Conservation (phyloP, 2,888 invertebrate genomes). For the Cylindroiulus punctatus region DNA sequence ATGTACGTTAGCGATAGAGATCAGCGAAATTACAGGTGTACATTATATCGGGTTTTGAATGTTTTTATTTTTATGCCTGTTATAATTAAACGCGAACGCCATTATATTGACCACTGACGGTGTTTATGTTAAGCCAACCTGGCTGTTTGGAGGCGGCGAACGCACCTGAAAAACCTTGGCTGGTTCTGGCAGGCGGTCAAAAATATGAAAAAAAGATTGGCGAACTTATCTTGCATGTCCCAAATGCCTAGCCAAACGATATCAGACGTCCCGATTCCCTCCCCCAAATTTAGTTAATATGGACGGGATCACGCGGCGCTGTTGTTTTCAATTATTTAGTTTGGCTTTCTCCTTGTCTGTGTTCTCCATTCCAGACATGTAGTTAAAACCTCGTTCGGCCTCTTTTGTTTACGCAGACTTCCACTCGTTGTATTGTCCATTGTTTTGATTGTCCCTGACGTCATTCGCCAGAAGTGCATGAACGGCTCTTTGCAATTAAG, state of each 20-base stretch:
- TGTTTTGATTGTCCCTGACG: background rate
- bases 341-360: background rate
- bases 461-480: background rate
- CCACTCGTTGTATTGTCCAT: background rate
- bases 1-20: slow-evolving; percentile 7
- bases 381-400: background rate
- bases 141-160: background rate
- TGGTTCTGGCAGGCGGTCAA: background rate
- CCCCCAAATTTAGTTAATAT: background rate
- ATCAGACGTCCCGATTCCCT: slow-evolving; percentile 12
- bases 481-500: too few species aligned
- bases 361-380: background rate
- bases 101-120: background rate
- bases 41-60: background rate
- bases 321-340: slow-evolving; percentile 23
- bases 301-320: background rate
- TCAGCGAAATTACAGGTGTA: background rate
- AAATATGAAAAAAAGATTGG: background rate
- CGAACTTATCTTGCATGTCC: background rate
- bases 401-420: background rate
- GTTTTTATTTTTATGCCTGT: background rate
- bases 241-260: slow-evolving; percentile 33
- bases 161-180: slow-evolving; percentile 36
- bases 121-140: background rate
- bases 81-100: slow-evolving; percentile 22